Percentiles rank a stretch among this genome's conserved stretches.
Conservation (phyloP, 2,888 invertebrate species). For the Idaea aversata region DNA sequence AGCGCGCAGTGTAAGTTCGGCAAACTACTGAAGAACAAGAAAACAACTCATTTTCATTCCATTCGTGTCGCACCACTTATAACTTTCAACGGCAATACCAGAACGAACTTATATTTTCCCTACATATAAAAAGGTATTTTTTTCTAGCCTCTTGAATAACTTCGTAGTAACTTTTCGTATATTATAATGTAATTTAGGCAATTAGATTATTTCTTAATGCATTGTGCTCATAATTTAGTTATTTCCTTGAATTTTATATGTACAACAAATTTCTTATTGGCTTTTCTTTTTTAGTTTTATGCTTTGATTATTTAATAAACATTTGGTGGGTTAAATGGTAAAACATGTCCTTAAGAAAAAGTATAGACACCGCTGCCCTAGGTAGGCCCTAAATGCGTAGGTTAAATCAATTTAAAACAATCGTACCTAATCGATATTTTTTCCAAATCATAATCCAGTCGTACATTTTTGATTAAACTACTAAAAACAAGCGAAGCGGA, state of each 20-base stretch:
- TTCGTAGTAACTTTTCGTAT: not conserved
- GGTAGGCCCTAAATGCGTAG: too few species aligned
- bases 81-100: conserved; percentile 27
- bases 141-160: not conserved
- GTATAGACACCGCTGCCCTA: too few species aligned
- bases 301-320: too few species aligned
- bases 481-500: not conserved
- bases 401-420: too few species aligned
- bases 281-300: too few species aligned
- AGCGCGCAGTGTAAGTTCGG: not conserved
- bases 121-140: not conserved
- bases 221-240: not conserved
- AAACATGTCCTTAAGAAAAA: too few species aligned
- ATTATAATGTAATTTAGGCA: not conserved
- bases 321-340: too few species aligned
- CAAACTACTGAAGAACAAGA: conserved; percentile 23
- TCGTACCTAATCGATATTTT: too few species aligned
- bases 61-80: conserved; percentile 35
- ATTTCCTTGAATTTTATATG: not conserved
- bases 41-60: conserved; percentile 40
- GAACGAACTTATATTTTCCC: not conserved
- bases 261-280: not conserved
- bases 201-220: not conserved
- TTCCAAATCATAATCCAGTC: not conserved
- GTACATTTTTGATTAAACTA: not conserved